Conservation (phyloP, 2,888 invertebrate species). For the Macrophya alboannulata region DNA sequence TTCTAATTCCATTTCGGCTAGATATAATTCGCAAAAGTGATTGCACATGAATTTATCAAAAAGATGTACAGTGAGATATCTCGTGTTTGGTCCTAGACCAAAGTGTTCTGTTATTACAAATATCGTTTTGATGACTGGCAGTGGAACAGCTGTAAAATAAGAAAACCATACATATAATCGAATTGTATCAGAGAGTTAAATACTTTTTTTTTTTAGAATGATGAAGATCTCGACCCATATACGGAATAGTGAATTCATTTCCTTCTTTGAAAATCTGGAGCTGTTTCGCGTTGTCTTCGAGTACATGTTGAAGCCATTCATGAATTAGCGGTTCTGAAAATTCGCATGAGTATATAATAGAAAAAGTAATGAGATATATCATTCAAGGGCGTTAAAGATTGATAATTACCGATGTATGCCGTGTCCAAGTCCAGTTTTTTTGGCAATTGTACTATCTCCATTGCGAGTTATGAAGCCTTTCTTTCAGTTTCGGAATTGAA, state of each 20-base stretch:
- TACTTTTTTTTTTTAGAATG: not conserved
- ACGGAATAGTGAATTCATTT: constrained; percentile 69
- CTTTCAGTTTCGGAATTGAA: not conserved
- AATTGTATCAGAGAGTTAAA: not conserved
- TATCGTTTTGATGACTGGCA: constrained; percentile 67
- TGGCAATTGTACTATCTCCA: constrained; percentile 5
- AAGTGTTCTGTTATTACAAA: constrained; percentile 70
- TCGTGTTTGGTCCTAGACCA: constrained; percentile 67
- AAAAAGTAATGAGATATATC: not conserved
- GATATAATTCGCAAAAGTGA: constrained; percentile 68
- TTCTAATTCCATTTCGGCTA: constrained; percentile 40
- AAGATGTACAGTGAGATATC: constrained; percentile 73
- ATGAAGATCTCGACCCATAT: constrained; percentile 66
- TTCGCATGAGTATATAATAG: not conserved
- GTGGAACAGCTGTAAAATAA: constrained; percentile 67
- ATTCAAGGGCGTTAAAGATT: not conserved
- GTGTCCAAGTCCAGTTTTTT: constrained; percentile 51
- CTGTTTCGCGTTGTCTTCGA: constrained; percentile 63
- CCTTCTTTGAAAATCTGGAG: constrained; percentile 63
- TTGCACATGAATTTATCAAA: constrained; percentile 73
- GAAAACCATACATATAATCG: not conserved
- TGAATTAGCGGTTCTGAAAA: constrained; percentile 65
- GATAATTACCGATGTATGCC: constrained; percentile 60
- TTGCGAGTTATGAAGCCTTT: not conserved
- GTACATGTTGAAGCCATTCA: constrained; percentile 71